These are phyloP conservation scores for Coregonus ussuriensis DNA, from an alignment of 2,797 vertebrate genomes.

Conservation along the genomic window DNA sequence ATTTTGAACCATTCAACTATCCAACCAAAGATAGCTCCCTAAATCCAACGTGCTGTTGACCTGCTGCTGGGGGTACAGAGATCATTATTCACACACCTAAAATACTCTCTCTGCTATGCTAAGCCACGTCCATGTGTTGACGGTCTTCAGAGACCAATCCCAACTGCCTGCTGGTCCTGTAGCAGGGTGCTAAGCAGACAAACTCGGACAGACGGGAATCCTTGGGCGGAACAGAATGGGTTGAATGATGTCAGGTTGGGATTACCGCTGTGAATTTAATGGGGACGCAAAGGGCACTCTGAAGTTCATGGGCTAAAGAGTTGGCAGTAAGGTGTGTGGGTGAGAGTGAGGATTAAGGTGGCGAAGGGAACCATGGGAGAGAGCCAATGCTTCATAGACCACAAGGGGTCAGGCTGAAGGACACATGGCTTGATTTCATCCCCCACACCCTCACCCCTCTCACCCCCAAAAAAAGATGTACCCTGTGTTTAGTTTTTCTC, in stretches of 20 bases:
- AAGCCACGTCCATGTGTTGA: background rate
- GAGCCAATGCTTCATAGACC: background rate
- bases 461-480: no score
- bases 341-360: conserved; percentile 8
- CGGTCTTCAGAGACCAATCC: background rate
- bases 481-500: no score
- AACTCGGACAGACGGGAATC: background rate
- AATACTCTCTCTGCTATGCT: conserved; percentile 5
- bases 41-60: background rate
- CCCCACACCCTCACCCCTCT: no score
- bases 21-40: background rate
- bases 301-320: background rate
- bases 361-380: background rate
- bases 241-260: conserved; percentile 11
- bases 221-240: background rate
- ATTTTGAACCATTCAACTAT: no score
- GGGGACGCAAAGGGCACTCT: background rate
- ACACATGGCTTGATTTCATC: background rate
- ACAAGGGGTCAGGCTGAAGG: background rate
- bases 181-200: background rate
- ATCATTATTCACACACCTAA: background rate
- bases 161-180: background rate
- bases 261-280: background rate
- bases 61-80: background rate
- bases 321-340: background rate